Base-by-base conservation (phyloP, 2,797 vertebrate species). In the Pampus argenteus region DNA sequence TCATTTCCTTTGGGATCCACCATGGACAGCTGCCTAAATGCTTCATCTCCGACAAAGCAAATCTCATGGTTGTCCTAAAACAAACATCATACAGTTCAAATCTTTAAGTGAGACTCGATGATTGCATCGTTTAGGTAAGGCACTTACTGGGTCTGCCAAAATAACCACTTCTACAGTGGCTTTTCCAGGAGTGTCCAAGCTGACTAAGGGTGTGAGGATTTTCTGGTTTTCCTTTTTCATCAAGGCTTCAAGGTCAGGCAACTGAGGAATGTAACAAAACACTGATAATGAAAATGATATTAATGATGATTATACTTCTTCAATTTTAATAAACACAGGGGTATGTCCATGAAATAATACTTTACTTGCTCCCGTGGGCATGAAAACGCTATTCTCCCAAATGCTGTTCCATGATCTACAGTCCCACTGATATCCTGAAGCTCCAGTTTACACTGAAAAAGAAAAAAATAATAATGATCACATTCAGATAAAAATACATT, bases 101-200 rank as follows among this genome's bases (percentile, higher is more conserved):
- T 40, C 47, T 29, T 47, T 11, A 1, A 36, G 17, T n/a, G 2
- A 49, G 1, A 69, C 3, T 26, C 1, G 36, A 73, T 40, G 0
- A 63, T 38, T 23, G 3, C 14, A 51, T 60, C 9, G 7, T 8
- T 54, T 66, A 36, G n/a, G 17, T 18, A n/a, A 60, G 31, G 4
- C 17, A 95, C 97, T 96, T 84, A 99, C 98, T 15, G 98, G 97
- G 86, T 99, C 98, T 0, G 96, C 95, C 92, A 99, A 90, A 83
- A 99, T 99, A 34, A 99, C 94, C 64, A 99, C 98, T 79, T 99
- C 96, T 4, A 99, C 98, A 0, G 97, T 98, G 29, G 98, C 96
- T 86, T 99, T 99, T 69, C 98, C 98, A 1, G 98, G 98, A 0
- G 98, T 99, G 63, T 99, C 97, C 87, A 99, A 88, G 79, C 97